A percentile compares a stretch with the other conserved stretches of the same genome.
phyloP scores from a whole-genome alignment of 2,888 invertebrate genomes.

The Caenorhabditis sp. region DNA sequence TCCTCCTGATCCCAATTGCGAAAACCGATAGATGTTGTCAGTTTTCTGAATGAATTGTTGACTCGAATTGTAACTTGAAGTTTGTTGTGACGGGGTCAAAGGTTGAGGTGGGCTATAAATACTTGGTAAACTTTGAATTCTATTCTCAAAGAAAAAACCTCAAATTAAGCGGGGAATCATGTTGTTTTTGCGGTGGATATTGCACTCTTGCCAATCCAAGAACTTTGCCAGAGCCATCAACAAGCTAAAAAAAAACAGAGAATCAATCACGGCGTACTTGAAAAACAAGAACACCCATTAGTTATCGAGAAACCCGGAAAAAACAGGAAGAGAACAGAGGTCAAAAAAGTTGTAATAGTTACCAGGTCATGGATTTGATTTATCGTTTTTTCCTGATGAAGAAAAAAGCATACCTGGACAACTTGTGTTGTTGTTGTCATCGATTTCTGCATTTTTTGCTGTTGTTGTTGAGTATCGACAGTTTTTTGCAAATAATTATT shows the following conservation, averaged over 20 bases:
- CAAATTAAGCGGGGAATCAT: not conserved
- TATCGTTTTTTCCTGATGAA: not conserved
- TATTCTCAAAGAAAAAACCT: not conserved
- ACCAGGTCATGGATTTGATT: not conserved
- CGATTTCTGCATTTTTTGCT: conserved; percentile 19
- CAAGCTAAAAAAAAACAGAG: conserved; percentile 31
- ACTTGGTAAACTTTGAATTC: too few relatives aligned
- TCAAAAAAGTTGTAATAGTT: not conserved
- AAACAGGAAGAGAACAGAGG: not conserved
- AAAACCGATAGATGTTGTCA: conserved; percentile 57
- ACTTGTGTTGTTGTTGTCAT: conserved; percentile 7
- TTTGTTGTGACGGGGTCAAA: not conserved
- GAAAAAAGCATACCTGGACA: not conserved
- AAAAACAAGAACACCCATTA: not conserved
- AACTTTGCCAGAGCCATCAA: conserved; percentile 43
- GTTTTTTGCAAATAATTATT: conserved; percentile 2
- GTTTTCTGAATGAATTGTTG: conserved; percentile 6
- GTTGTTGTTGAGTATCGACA: conserved; percentile 6
- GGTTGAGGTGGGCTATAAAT: not conserved
- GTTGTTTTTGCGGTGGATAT: conserved; percentile 8
- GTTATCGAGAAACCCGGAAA: not conserved
- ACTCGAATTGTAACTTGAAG: conserved; percentile 1
- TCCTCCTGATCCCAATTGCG: conserved; percentile 64
- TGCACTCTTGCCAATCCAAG: conserved; percentile 45
- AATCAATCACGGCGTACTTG: not conserved